Evolutionary conservation across 1,140 invertebrate species (phyloP), one percentile per base, ranked within the genome.

Genomic region (Drosophila ananassae): DNA sequence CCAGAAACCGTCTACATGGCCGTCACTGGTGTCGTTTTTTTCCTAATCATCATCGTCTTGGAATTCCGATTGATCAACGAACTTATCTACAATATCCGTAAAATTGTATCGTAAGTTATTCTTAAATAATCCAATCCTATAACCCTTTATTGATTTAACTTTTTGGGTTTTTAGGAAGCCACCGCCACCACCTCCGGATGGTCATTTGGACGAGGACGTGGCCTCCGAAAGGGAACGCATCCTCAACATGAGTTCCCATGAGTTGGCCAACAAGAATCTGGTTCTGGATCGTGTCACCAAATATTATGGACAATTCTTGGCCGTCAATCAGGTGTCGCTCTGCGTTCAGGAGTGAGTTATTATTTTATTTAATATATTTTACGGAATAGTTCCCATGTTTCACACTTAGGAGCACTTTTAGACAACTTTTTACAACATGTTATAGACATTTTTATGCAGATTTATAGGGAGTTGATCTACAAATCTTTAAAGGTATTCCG

Each of bases 301-400:
- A 81, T 94, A 93, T 73, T 96, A 95, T 74, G 92, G 93, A 2
- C 92, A 93, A 2, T 93, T 95, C 47, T 73, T 93, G 41, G 96
- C 96, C 1, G 96, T 97, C 0, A 93, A 95, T 74, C 93, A 95
- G 63, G 85, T 97, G 4, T 95, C 94, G 84, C 92, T 97, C 39
- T 93, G 84, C 30, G 89, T 93, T 32, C 81, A 92, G 61, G 62
- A 80, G 91, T 92, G 75, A 76, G 91, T 78, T 28, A 0, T 37
- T 51, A 47, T 52, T 22, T 2, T 3, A 34, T 21, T 47, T 32
- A 17, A 17, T 17, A 17, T 17, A 17, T 17, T 17, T 17, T 17
- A 1, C 17, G 17, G 17, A 17, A 17, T 17, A 17, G 17, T 17
- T 17, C 17, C 17, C 17, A 17, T 17, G 17, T 17, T 17, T 17